Evolutionary conservation across 2,797 vertebrate genomes (phyloP), one percentile per base, ranked within the genome.

Genomic region (Leuciscus waleckii): DNA sequence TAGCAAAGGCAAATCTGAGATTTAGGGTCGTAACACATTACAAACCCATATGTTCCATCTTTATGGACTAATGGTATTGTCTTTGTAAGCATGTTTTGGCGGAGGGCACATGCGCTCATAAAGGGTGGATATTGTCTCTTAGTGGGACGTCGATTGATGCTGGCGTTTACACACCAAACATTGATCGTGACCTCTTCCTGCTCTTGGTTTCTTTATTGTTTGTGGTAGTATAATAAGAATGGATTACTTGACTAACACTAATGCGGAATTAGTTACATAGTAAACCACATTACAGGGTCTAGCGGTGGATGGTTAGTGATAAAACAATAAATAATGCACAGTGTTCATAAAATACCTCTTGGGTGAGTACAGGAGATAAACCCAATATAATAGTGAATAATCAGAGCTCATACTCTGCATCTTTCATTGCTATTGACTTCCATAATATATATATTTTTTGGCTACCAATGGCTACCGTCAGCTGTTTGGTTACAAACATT

Each of bases 221-320:
- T 86, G 87, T 77, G 58, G 87, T 74, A 83, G 74, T 88, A 90
- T 88, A 87, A 86, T 82, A 85, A 71, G 78, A 85, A 79, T 88
- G 85, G 85, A 83, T 87, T 87, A 88, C 74, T 81, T 82, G 63
- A 35, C 84, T 80, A 81, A 63, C 81, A 70, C 79, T 77, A 84
- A 74, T 84, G 79, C 70, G 84, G 46, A 83, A 71, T 90, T 90
- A 89, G 86, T 86, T 89, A 89, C 87, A 87, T 77, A 82, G 83
- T 89, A 90, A 87, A 88, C 87, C 58, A 37, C 76, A 83, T 84
- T 79, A 81, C 58, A 81, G 65, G 80, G 70, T 88, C 83, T 70
- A 51, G 26, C 46, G 14, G 71, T 75, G 41, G 37, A 74, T 70
- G 79, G 76, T 43, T 73, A 85, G 87, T 84, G 84, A 87, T 79